These are phyloP conservation scores for Pogonophryne albipinna DNA, from an alignment of 2,797 vertebrate species.

Conservation along the genomic window DNA sequence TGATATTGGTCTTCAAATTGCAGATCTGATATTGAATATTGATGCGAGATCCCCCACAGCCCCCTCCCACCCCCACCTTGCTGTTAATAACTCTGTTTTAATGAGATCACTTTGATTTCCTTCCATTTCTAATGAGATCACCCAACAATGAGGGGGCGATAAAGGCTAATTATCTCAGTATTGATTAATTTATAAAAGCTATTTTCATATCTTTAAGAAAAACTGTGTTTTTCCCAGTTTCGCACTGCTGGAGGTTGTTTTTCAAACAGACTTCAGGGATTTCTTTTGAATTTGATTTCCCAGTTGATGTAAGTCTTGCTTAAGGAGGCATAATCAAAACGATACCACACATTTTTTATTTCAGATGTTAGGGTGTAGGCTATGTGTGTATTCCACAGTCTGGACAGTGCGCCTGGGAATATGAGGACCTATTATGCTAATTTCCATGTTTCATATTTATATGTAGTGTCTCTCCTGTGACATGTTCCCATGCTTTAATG, in stretches of 20 bases:
- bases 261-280: slow-evolving; percentile 23
- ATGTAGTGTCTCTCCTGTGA: too few relatives aligned
- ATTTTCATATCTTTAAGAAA: slow-evolving; percentile 65
- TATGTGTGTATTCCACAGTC: neutral
- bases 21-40: slow-evolving; percentile 70
- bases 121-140: slow-evolving; percentile 70
- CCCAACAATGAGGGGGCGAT: slow-evolving; percentile 57
- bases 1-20: slow-evolving; percentile 50
- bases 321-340: slow-evolving; percentile 36
- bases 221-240: slow-evolving; percentile 47
- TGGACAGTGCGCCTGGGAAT: neutral
- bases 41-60: slow-evolving; percentile 48
- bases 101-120: slow-evolving; percentile 75
- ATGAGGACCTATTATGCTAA: neutral
- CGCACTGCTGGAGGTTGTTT: slow-evolving; percentile 64
- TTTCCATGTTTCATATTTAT: neutral
- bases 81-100: slow-evolving; percentile 61
- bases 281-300: slow-evolving; percentile 25
- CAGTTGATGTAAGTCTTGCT: slow-evolving; percentile 62
- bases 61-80: neutral
- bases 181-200: slow-evolving; percentile 72
- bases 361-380: too few relatives aligned
- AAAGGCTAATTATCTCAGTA: slow-evolving; percentile 71
- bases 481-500: too few relatives aligned
- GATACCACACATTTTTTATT: neutral